A percentile compares a stretch with the other conserved stretches of the same genome.
phyloP scores from a whole-genome alignment of 2,888 invertebrate species.

The Cephus rjabovi region DNA sequence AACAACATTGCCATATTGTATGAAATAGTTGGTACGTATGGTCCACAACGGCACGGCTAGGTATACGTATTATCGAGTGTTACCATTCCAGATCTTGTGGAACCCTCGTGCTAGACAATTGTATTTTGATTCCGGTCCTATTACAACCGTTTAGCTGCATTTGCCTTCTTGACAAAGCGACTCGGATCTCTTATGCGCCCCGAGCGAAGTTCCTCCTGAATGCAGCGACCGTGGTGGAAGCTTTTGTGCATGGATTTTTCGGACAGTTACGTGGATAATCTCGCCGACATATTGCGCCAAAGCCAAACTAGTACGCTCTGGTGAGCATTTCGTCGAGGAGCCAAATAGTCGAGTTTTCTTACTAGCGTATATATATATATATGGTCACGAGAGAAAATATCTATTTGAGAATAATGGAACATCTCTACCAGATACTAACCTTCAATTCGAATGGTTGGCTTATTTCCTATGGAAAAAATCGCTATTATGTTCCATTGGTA shows the following conservation, averaged over 20 bases:
- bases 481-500: neutral
- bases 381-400: neutral
- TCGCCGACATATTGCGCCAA: conserved; percentile 57
- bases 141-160: conserved; percentile 61
- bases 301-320: conserved; percentile 54
- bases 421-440: neutral
- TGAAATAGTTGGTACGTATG: neutral
- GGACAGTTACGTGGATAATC: conserved; percentile 63
- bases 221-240: conserved; percentile 11
- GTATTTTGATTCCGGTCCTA: conserved; percentile 60
- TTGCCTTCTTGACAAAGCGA: conserved; percentile 66
- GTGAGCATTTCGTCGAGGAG: conserved; percentile 42
- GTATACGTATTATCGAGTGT: conserved; percentile 4
- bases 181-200: conserved; percentile 51
- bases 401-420: neutral
- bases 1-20: conserved; percentile 30
- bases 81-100: conserved; percentile 23
- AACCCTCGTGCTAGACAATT: conserved; percentile 44
- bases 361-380: neutral
- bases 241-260: conserved; percentile 16
- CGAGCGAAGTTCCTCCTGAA: conserved; percentile 23
- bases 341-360: conserved; percentile 26
- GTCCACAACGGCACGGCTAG: neutral
- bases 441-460: neutral
- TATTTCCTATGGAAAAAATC: neutral